Conservation (phyloP, 2,888 invertebrate species). For the Leptothorax acervorum region DNA sequence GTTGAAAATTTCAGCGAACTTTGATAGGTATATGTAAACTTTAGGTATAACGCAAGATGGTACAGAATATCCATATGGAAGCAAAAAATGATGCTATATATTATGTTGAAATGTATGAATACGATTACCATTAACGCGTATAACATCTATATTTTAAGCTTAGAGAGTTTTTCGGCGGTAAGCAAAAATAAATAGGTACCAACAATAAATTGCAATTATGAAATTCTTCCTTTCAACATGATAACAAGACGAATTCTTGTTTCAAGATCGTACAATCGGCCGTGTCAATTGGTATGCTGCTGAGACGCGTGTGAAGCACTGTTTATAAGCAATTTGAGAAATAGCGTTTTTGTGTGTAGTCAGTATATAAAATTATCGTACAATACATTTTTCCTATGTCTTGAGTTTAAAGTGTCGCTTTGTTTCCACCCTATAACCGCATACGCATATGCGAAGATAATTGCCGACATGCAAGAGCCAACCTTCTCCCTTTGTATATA, state of each 20-base stretch:
- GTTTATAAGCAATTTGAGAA: not conserved
- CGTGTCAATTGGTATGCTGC: conserved; percentile 22
- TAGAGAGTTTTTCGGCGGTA: conserved; percentile 15
- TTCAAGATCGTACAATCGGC: conserved; percentile 23
- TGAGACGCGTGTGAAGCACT: not conserved
- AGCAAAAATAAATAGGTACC: not conserved
- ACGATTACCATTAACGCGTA: conserved; percentile 18
- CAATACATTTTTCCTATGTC: not conserved
- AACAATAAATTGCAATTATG: not conserved
- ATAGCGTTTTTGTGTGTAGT: not conserved
- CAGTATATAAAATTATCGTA: conserved; percentile 10
- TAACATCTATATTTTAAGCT: not conserved
- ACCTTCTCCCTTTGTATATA: not conserved
- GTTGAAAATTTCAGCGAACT: conserved; percentile 2
- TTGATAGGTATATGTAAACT: not conserved
- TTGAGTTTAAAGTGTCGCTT: not conserved
- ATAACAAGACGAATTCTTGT: not conserved
- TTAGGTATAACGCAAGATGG: conserved; percentile 18
- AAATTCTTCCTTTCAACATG: not conserved
- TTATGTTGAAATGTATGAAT: conserved; percentile 15
- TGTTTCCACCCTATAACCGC: not conserved
- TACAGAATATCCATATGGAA: conserved; percentile 17
- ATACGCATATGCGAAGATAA: not conserved
- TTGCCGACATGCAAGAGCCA: not conserved
- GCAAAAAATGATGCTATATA: conserved; percentile 15